Evolutionary conservation across 2,888 invertebrate species (phyloP).

Genomic region (Halictus ligatus): DNA sequence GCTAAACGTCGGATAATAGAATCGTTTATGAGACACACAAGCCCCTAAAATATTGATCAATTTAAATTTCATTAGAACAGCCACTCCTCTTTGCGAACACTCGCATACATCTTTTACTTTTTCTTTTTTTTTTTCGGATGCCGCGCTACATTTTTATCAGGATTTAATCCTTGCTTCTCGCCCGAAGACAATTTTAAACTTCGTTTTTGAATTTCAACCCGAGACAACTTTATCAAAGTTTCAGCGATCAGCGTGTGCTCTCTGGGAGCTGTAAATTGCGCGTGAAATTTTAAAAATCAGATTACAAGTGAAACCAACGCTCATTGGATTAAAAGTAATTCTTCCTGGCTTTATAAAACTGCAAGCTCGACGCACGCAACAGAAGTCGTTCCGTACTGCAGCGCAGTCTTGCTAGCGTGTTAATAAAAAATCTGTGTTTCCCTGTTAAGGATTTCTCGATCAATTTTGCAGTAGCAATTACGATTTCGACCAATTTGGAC

Average conservation of each 20-base stretch:
- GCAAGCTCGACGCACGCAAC: background rate
- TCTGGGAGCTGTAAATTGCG: background rate
- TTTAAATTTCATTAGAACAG: background rate
- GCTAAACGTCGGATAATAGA: background rate
- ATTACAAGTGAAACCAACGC: background rate
- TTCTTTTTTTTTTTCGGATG: background rate
- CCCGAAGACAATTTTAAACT: background rate
- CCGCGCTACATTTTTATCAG: background rate
- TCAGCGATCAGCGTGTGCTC: background rate
- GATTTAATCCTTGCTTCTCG: background rate
- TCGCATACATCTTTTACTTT: background rate
- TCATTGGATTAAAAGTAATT: slow-evolving; percentile 1
- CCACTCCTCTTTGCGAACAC: no score
- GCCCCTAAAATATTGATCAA: background rate
- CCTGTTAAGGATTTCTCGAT: background rate
- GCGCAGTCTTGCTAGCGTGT: background rate
- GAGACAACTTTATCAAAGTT: slow-evolving; percentile 3
- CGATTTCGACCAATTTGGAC: background rate
- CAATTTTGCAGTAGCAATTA: background rate
- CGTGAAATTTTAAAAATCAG: background rate
- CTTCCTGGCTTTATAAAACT: background rate
- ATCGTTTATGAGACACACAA: background rate
- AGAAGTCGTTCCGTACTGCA: background rate
- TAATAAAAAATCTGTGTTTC: background rate
- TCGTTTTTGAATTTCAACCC: background rate